A percentile compares a stretch with the other conserved stretches of the same genome.
These are phyloP conservation scores for Tinea pellionella DNA, from an alignment of 2,888 invertebrate genomes.

Conservation along the genomic window DNA sequence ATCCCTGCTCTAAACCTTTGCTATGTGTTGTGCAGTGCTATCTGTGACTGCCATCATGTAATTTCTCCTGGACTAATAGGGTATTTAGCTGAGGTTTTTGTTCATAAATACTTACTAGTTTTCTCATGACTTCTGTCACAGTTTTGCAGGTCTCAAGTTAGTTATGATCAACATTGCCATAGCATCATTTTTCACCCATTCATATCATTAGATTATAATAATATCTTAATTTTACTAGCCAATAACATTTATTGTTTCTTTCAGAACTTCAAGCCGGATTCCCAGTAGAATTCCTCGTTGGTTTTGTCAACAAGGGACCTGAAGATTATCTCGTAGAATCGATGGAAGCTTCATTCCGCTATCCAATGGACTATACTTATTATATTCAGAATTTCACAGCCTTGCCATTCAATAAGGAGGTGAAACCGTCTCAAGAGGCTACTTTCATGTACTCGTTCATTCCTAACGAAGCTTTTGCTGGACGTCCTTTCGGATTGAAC, in stretches of 20 bases:
- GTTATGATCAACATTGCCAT: no score
- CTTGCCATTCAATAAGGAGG: constrained; percentile 85
- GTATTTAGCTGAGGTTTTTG: no score
- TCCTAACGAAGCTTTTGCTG: constrained; percentile 96
- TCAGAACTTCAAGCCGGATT: constrained; percentile 91
- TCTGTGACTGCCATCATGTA: no score
- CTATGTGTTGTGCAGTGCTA: no score
- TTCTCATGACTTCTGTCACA: no score
- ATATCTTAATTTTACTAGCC: no score
- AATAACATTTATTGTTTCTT: neutral
- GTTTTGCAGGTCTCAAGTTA: no score
- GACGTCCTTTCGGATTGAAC: constrained; percentile 95
- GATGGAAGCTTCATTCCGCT: constrained; percentile 97
- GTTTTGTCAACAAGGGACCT: constrained; percentile 94
- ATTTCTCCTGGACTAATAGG: no score
- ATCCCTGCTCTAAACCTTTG: no score
- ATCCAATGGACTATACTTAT: constrained; percentile 98
- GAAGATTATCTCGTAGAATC: constrained; percentile 92
- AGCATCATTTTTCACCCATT: no score
- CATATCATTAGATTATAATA: no score
- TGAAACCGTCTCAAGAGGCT: constrained; percentile 92
- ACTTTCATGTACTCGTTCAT: constrained; percentile 95
- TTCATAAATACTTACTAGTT: no score
- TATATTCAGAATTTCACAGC: constrained; percentile 98
- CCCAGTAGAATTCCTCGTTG: constrained; percentile 94